phyloP scores from a whole-genome alignment of 2,113 vertebrate genomes.

The Gnathonemus echidnorhynchus region DNA sequence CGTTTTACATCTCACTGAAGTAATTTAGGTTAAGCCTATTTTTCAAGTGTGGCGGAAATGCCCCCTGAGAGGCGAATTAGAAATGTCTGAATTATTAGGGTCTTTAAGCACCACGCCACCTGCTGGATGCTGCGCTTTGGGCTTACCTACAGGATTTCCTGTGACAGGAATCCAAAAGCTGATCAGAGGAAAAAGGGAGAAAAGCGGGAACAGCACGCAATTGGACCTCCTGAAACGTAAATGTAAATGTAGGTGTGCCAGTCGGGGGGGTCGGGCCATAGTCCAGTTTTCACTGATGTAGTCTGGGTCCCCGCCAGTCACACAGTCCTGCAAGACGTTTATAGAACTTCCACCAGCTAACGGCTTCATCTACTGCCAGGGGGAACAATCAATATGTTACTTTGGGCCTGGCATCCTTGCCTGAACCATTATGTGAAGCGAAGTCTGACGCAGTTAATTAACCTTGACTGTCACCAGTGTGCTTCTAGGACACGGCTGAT shows the following conservation, averaged over 20 bases:
- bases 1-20: not conserved
- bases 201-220: no score
- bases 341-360: not conserved
- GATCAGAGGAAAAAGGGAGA: not conserved
- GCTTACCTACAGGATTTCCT: not conserved
- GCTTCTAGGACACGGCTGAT: not conserved
- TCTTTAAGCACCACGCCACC: not conserved
- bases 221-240: not conserved
- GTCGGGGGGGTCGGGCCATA: not conserved
- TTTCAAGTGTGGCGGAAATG: not conserved
- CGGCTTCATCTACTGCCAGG: slow-evolving; percentile 6
- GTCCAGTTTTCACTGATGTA: not conserved
- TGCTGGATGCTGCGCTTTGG: not conserved
- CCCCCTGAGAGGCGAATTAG: not conserved
- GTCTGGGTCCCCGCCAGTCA: not conserved
- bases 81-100: not conserved
- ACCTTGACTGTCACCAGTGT: not conserved
- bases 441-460: slow-evolving; percentile 11
- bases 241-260: not conserved
- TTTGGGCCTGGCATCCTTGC: not conserved
- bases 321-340: not conserved
- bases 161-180: not conserved
- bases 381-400: not conserved
- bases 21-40: not conserved
- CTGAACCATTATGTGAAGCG: not conserved